Conservation (phyloP, 1,140 invertebrate species). For the Laupala kohalensis region DNA sequence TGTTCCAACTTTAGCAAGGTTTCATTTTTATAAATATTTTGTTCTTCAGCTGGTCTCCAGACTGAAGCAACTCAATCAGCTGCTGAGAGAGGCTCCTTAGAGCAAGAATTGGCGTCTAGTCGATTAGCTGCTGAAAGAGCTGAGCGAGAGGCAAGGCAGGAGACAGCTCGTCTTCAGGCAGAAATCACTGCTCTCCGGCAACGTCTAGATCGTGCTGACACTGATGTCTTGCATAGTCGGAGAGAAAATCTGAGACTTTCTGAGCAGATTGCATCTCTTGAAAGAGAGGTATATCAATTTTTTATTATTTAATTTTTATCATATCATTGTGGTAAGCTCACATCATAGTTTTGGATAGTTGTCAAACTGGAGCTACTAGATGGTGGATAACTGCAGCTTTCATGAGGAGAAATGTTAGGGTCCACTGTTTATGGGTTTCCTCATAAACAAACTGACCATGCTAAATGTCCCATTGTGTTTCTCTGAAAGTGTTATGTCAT, state of each 20-base stretch:
- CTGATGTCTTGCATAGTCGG: constrained; percentile 58
- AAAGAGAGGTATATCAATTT: constrained; percentile 57
- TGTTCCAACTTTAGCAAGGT: too few relatives aligned
- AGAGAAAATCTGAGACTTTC: constrained; percentile 58
- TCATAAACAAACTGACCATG: too few relatives aligned
- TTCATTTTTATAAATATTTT: too few relatives aligned
- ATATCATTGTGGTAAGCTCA: not conserved
- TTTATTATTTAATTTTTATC: not conserved
- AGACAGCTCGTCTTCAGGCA: constrained; percentile 52
- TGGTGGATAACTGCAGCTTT: too few relatives aligned
- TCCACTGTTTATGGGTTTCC: not conserved
- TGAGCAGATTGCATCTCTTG: constrained; percentile 58
- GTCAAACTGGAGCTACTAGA: too few relatives aligned
- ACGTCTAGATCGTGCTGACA: constrained; percentile 60
- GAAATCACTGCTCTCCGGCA: constrained; percentile 65
- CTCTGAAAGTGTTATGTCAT: too few relatives aligned
- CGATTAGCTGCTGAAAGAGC: constrained; percentile 45
- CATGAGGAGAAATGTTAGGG: too few relatives aligned
- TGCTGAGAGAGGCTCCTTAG: constrained; percentile 57
- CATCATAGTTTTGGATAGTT: too few relatives aligned
- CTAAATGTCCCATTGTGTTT: too few relatives aligned
- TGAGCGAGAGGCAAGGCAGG: constrained; percentile 57
- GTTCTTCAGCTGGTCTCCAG: constrained; percentile 45
- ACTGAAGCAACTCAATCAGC: constrained; percentile 55
- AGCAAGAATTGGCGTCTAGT: constrained; percentile 56